Evolutionary conservation across 1,140 invertebrate genomes (phyloP), one percentile per base, ranked within the genome.

Genomic region (Acromyrmex charruanus): DNA sequence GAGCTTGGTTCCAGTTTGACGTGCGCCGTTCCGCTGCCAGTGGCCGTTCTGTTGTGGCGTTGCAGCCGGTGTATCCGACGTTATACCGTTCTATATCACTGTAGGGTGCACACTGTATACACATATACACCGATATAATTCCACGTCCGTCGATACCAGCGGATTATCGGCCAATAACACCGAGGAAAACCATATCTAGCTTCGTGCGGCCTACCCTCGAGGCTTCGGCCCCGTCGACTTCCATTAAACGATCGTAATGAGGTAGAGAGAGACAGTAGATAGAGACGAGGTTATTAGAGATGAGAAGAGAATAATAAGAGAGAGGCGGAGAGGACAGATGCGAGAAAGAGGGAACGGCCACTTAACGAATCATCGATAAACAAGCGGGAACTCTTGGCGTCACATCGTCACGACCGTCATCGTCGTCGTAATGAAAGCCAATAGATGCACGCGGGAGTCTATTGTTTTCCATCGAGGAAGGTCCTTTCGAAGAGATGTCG

Each of bases 121-220:
- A 75, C 49, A 35, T 77, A 72, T 82, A 53, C 35, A 61, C 53
- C 35, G 81, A 71, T 89, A 81, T 89, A 89, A 84, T 84, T 84
- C 58, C 55, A 84, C 49, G 77, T 82, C 81, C 85, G 59, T 89
- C 90, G 82, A 88, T 91, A 88, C 74, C 86, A 82, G 49, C 59
- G 81, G 90, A 88, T 92, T 92, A 92, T 92, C 88, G 91, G 87
- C 87, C 90, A 90, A 90, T 92, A 92, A 92, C 89, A 87, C 72
- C 74, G 82, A 79, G 87, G 88, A 88, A 90, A 91, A 89, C 55
- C 84, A 77, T 84, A 87, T 61, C 63, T 68, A 86, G 85, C 85
- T 75, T 75, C 59, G 49, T 35, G 53, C 39, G 69, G 61, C 72
- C 77, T 88, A 77, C 59, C 65, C 39, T 58, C 71, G 77, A 88